Base-by-base conservation (phyloP, 2,888 invertebrate genomes). In the Cetonia aurata region DNA sequence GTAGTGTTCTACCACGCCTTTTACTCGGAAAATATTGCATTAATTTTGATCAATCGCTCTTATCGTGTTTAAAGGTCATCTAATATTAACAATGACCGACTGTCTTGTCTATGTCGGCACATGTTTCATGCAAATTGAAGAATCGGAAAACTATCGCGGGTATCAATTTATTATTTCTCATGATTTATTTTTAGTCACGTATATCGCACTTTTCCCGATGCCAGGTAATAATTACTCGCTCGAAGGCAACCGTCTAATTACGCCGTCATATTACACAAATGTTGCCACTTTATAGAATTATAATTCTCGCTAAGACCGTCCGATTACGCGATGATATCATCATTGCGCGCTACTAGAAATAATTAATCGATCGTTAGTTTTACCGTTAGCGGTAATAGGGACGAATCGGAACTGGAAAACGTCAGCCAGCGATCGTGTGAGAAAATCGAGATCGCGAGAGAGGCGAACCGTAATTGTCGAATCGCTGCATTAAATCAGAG, bases 341-440 rank as follows among this genome's bases (percentile, higher is more conserved):
- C 44, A 62, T 50, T 62, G 48, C 62, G 25, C 25, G 48, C 15
- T 48, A 46, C 48, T 31, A 62, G 25, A 59, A 50, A 44, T 59
- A 59, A 59, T 59, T 59, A 44, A 59, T 59, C 62, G 31, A 31
- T 33, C 48, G 33, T 25, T 62, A 62, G 62, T 33, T 62, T 62
- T 46, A 62, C 62, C 48, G 62, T 62, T 62, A 50, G 9, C 15
- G 12, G 3, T 15, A 15, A 10, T 50, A 25, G 15, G 46, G 25
- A 48, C 46, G n/a, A 31, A 50, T 62, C 33, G 57, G 42, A 15
- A 42, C 42, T 52, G 15, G 62, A 48, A 13, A 62, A 48, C 31
- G 62, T 10, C 62, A 62, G 62, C 48, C 62, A 48, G 62, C 13
- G 33, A 62, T 48, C 48, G 62, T 62, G 62, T 62, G 62, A 62